Percentiles rank a stretch among this genome's conserved stretches.
Evolutionary conservation across 2,888 invertebrate species (phyloP).

Genomic region (Tachystola acroxantha): DNA sequence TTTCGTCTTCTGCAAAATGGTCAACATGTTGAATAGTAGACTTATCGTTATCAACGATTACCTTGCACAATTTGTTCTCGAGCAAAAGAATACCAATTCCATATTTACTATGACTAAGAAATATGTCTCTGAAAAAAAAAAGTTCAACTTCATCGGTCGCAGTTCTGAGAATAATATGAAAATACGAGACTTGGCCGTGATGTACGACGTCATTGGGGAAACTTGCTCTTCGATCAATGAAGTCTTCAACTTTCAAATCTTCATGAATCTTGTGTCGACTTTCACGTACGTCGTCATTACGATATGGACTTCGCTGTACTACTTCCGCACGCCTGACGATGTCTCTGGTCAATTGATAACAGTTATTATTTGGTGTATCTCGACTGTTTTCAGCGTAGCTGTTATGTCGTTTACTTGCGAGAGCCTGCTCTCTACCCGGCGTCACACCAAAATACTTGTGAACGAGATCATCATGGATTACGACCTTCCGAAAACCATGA

Average conservation of each 20-base stretch:
- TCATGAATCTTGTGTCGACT: slow-evolving; percentile 45
- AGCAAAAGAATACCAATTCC: slow-evolving; percentile 27
- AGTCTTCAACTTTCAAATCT: slow-evolving; percentile 50
- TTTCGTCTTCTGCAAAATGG: slow-evolving; percentile 34
- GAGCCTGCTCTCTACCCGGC: slow-evolving; percentile 32
- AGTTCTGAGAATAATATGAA: slow-evolving; percentile 30
- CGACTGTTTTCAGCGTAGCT: slow-evolving; percentile 31
- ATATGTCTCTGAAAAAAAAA: slow-evolving; percentile 19
- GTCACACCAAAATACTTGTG: slow-evolving; percentile 38
- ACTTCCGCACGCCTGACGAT: slow-evolving; percentile 26
- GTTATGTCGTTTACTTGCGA: slow-evolving; percentile 44
- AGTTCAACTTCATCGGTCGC: slow-evolving; percentile 29
- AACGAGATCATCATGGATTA: slow-evolving; percentile 57
- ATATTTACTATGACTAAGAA: slow-evolving; percentile 30
- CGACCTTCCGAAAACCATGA: slow-evolving; percentile 38
- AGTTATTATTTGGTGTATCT: slow-evolving; percentile 36
- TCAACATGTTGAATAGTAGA: slow-evolving; percentile 34
- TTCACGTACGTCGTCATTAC: slow-evolving; percentile 44
- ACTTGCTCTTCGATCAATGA: slow-evolving; percentile 36
- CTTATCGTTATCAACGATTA: slow-evolving; percentile 36
- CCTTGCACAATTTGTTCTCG: slow-evolving; percentile 31
- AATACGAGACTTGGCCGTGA: slow-evolving; percentile 38
- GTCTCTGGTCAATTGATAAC: slow-evolving; percentile 26
- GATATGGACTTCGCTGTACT: slow-evolving; percentile 43
- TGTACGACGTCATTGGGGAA: slow-evolving; percentile 42